Conservation (phyloP, 2,113 vertebrate genomes). For the Centrocercus urophasianus region DNA sequence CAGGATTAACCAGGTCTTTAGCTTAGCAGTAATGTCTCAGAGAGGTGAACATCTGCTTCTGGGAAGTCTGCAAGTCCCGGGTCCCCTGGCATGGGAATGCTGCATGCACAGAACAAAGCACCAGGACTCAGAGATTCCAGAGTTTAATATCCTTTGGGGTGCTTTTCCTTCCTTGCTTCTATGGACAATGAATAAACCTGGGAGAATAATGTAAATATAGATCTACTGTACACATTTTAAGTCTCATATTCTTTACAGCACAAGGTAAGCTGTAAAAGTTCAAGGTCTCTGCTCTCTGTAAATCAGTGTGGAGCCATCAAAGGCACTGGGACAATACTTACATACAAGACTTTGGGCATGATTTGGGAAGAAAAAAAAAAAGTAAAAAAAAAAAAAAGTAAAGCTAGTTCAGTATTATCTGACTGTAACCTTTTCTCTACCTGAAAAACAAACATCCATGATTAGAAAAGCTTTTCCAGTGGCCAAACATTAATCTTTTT, state of each 20-base stretch:
- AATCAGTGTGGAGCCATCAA: background rate
- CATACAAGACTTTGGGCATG: background rate
- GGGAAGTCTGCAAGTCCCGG: background rate
- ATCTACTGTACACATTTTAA: conserved; percentile 10
- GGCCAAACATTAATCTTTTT: background rate
- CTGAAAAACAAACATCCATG: background rate
- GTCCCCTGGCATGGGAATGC: rapidly evolving
- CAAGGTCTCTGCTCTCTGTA: conserved; percentile 5
- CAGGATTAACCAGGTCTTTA: background rate
- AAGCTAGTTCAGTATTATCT: background rate
- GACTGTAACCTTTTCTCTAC: background rate
- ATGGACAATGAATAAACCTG: background rate
- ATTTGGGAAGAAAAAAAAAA: background rate
- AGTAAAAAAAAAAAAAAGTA: background rate
- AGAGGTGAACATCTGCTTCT: background rate
- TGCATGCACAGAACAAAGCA: background rate
- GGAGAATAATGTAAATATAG: conserved; percentile 13
- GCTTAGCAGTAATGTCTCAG: background rate
- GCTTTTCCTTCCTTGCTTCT: conserved; percentile 39
- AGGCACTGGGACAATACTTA: background rate
- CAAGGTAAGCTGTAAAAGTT: conserved; percentile 9
- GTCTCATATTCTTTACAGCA: conserved; percentile 22
- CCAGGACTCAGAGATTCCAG: background rate
- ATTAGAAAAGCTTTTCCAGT: background rate
- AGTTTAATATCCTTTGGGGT: conserved; percentile 44